Evolutionary conservation across 92 coral and sea anemone species (phyloP).

Genomic region (Zoanthus gigantus): DNA sequence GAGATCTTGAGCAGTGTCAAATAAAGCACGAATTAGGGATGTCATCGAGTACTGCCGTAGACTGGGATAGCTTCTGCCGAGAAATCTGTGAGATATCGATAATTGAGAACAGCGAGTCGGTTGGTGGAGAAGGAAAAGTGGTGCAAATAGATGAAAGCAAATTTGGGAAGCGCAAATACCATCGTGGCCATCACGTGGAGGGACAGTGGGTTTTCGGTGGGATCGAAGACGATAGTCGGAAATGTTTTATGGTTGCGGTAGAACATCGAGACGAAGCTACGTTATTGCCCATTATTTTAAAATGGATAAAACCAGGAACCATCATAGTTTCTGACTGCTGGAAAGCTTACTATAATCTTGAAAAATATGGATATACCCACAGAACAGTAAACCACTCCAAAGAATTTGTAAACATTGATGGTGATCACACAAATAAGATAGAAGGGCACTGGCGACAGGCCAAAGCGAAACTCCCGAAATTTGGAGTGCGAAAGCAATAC

Average conservation of each 20-base stretch:
- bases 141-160: too few species aligned
- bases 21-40: constrained; percentile 29
- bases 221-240: constrained; percentile 59
- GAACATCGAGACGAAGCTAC: constrained; percentile 64
- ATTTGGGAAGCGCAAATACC: constrained; percentile 50
- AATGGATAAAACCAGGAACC: constrained; percentile 67
- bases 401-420: constrained; percentile 61
- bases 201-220: constrained; percentile 80
- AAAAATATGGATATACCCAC: constrained; percentile 61
- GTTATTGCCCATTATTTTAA: constrained; percentile 57
- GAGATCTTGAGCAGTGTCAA: constrained; percentile 22
- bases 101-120: constrained; percentile 14
- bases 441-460: constrained; percentile 78
- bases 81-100: constrained; percentile 21
- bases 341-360: constrained; percentile 52
- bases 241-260: constrained; percentile 68
- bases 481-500: constrained; percentile 60
- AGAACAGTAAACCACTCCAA: constrained; percentile 64
- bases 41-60: constrained; percentile 26
- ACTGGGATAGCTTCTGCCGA: constrained; percentile 1
- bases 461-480: constrained; percentile 61
- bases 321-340: constrained; percentile 30
- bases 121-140: neutral
- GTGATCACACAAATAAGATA: constrained; percentile 70
- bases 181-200: constrained; percentile 31